A percentile compares a stretch with the other conserved stretches of the same genome.
phyloP scores from a whole-genome alignment of 2,113 vertebrate genomes.

The Leptosomus discolor region DNA sequence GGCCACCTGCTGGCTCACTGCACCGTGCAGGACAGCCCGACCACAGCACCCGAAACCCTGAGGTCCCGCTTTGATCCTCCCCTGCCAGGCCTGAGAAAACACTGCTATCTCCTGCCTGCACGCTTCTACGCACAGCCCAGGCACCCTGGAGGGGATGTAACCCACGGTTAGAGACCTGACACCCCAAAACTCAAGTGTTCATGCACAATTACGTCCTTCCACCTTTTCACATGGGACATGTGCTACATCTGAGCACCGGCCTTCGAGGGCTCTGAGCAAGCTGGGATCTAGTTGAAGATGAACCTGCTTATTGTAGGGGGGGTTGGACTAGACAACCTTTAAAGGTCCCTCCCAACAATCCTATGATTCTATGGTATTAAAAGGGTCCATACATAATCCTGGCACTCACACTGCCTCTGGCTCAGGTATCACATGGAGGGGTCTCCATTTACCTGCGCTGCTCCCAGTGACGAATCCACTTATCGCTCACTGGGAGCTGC shows the following conservation, averaged over 20 bases:
- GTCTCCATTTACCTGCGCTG: background rate
- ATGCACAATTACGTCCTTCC: background rate
- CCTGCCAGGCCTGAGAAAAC: background rate
- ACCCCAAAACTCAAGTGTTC: background rate
- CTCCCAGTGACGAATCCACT: background rate
- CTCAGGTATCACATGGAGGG: background rate
- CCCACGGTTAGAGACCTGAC: background rate
- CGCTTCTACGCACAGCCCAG: background rate
- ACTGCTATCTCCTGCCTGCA: background rate
- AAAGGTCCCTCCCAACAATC: background rate
- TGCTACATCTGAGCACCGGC: background rate
- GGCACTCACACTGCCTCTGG: background rate
- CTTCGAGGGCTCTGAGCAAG: background rate
- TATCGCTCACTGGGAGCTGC: fast-evolving
- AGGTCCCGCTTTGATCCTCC: background rate
- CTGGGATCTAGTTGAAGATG: background rate
- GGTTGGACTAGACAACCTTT: background rate
- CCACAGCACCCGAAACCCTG: fast-evolving
- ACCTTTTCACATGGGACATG: background rate
- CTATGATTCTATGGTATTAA: background rate
- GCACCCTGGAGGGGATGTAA: background rate
- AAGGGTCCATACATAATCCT: background rate
- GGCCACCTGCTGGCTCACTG: background rate
- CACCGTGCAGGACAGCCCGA: fast-evolving
- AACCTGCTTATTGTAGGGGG: background rate